phyloP scores from a whole-genome alignment of 37 sponge, comb jelly and placozoan species.

The Aplysina aerophoba region DNA sequence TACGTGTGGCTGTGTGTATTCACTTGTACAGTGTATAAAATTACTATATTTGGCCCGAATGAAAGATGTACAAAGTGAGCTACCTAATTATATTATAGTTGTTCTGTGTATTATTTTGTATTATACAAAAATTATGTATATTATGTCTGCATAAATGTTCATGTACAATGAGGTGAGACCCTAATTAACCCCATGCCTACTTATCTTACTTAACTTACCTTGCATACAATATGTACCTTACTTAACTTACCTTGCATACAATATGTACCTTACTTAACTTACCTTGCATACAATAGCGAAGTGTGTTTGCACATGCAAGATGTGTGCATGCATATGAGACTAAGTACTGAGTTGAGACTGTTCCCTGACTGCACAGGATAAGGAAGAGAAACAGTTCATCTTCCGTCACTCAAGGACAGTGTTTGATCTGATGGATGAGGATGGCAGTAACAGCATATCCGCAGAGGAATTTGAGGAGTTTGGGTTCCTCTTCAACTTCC shows the following conservation, averaged over 20 bases:
- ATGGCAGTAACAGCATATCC: conserved; percentile 79
- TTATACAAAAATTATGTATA: too few species aligned
- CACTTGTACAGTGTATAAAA: neutral
- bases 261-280: too few species aligned
- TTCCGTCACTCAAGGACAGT: conserved; percentile 86
- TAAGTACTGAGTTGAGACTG: too few species aligned
- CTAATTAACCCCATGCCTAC: too few species aligned
- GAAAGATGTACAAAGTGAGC: neutral
- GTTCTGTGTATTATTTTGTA: neutral
- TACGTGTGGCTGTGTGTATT: neutral
- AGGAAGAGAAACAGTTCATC: conserved; percentile 89
- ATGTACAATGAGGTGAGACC: too few species aligned
- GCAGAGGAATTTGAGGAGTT: conserved; percentile 86
- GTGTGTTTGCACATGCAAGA: neutral
- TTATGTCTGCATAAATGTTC: too few species aligned
- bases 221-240: too few species aligned
- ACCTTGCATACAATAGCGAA: too few species aligned
- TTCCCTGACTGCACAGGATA: conserved; percentile 63
- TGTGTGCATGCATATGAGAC: too few species aligned
- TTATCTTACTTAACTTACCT: too few species aligned
- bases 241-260: too few species aligned
- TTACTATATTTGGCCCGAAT: neutral
- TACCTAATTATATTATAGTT: neutral
- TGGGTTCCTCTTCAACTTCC: conserved; percentile 92
- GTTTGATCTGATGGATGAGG: conserved; percentile 91